Evolutionary conservation across 2,113 vertebrate species (phyloP).

Genomic region (Fregata magnificens): DNA sequence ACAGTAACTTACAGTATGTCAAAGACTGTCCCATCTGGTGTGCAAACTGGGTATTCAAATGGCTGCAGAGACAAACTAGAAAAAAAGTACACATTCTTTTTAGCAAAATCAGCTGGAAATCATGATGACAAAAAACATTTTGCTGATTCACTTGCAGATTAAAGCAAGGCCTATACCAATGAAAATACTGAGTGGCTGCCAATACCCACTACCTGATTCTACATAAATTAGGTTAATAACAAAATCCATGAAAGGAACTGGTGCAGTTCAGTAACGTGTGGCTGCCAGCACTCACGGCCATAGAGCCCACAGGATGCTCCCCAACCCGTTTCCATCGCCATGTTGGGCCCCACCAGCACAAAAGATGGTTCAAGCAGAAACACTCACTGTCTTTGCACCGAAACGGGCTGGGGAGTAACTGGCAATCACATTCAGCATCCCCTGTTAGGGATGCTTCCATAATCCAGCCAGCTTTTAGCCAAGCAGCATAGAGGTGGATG

Average conservation of each 20-base stretch:
- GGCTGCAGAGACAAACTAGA: slow-evolving; percentile 93
- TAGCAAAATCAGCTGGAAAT: background rate
- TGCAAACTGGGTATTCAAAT: slow-evolving; percentile 94
- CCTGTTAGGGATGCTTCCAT: background rate
- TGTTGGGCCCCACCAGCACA: background rate
- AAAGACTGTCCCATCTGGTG: slow-evolving; percentile 89
- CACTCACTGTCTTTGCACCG: background rate
- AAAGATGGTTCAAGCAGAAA: background rate
- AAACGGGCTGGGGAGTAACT: background rate
- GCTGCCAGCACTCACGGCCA: background rate
- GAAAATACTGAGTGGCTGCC: background rate
- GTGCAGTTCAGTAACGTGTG: background rate
- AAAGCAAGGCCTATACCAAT: background rate
- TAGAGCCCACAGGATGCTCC: background rate
- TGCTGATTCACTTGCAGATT: background rate
- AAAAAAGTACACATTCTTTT: background rate
- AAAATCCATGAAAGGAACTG: background rate
- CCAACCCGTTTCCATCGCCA: no score
- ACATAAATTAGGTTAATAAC: background rate
- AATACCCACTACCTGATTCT: background rate
- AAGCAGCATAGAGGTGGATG: background rate
- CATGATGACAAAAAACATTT: background rate
- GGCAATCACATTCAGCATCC: background rate
- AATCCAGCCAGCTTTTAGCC: background rate
- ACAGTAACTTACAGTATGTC: slow-evolving; percentile 87